Evolutionary conservation across 2,888 invertebrate species (phyloP).

Genomic region (Acrocyrtus sp.): DNA sequence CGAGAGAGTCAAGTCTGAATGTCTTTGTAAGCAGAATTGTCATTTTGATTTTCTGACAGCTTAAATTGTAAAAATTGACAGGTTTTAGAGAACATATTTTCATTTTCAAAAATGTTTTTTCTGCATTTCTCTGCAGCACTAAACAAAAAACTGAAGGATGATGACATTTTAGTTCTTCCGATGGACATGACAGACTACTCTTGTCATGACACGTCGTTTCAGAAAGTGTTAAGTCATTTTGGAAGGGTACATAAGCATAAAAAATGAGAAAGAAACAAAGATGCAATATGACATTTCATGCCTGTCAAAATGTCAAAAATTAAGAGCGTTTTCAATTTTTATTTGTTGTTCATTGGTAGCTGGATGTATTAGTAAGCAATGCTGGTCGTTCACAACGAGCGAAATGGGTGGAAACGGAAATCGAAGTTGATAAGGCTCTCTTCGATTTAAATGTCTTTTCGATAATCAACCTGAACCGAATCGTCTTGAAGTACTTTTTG

Average conservation of each 20-base stretch:
- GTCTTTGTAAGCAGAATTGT: no score
- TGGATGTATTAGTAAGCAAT: slow-evolving; percentile 84
- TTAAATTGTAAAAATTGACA: no score
- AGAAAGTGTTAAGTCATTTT: slow-evolving; percentile 75
- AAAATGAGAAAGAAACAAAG: slow-evolving; percentile 63
- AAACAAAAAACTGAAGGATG: slow-evolving; percentile 68
- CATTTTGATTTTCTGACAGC: no score
- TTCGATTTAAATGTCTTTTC: slow-evolving; percentile 84
- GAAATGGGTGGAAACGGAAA: slow-evolving; percentile 75
- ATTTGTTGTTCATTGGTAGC: no score
- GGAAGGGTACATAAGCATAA: no score
- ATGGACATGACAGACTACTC: slow-evolving; percentile 75
- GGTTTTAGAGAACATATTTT: no score
- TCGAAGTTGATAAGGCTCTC: slow-evolving; percentile 77
- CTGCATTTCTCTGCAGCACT: slow-evolving; percentile 58
- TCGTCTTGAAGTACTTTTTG: slow-evolving; percentile 76
- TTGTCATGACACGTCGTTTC: slow-evolving; percentile 72
- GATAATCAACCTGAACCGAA: slow-evolving; percentile 75
- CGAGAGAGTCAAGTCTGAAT: no score
- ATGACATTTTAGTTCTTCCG: slow-evolving; percentile 76
- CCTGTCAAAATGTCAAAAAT: no score
- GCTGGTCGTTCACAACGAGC: slow-evolving; percentile 84
- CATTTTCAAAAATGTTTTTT: slow-evolving; percentile 42
- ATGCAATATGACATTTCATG: no score
- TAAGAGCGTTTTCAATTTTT: no score